phyloP scores from a whole-genome alignment of 2,888 invertebrate species.

The Tachina fera region DNA sequence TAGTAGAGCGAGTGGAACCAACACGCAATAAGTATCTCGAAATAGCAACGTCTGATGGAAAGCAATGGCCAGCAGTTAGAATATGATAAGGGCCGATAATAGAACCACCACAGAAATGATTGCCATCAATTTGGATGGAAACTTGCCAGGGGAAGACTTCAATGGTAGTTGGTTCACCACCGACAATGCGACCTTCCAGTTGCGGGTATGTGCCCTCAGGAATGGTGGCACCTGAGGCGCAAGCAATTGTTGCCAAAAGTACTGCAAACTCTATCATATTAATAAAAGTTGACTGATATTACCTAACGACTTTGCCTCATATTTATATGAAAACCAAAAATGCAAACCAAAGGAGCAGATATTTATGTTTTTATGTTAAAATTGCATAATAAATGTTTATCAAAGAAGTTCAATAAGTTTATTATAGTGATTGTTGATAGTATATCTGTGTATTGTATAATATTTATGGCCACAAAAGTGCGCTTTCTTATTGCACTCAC shows the following conservation, averaged over 20 bases:
- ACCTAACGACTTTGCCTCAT: no score
- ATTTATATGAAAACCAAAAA: no score
- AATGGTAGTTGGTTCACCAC: slow-evolving; percentile 73
- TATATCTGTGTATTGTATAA: no score
- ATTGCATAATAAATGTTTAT: no score
- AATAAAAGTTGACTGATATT: no score
- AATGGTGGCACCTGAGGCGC: slow-evolving; percentile 55
- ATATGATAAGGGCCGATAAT: slow-evolving; percentile 83
- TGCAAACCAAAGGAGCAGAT: no score
- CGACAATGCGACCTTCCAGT: slow-evolving; percentile 75
- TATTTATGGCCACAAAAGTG: no score
- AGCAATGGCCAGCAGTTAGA: slow-evolving; percentile 86
- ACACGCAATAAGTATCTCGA: slow-evolving; percentile 82
- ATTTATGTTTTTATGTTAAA: no score
- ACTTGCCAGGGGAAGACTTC: slow-evolving; percentile 74
- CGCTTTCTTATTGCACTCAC: no score
- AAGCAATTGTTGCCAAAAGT: slow-evolving; percentile 21
- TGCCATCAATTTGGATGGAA: slow-evolving; percentile 76
- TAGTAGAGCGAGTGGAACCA: slow-evolving; percentile 83
- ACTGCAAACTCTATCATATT: no score
- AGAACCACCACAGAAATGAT: slow-evolving; percentile 84
- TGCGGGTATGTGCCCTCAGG: slow-evolving; percentile 62
- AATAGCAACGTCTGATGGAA: slow-evolving; percentile 72
- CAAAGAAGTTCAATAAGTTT: no score
- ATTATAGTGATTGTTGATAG: no score